A percentile compares a stretch with the other conserved stretches of the same genome.
These are phyloP conservation scores for Falco naumanni DNA, from an alignment of 2,797 vertebrate genomes.

Conservation along the genomic window DNA sequence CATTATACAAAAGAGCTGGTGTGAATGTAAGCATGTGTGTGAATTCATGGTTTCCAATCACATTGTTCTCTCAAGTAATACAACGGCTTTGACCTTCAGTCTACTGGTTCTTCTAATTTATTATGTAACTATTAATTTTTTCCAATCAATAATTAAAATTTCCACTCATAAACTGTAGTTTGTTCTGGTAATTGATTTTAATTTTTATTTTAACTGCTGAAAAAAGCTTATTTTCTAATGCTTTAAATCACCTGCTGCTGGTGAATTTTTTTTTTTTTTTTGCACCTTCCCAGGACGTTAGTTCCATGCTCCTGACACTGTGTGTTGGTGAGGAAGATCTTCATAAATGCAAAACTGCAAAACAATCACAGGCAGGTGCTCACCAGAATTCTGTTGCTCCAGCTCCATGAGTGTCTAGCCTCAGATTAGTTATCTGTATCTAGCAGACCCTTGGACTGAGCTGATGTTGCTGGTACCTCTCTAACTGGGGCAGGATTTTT, in stretches of 20 bases:
- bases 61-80: constrained; percentile 21
- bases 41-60: constrained; percentile 26
- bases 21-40: constrained; percentile 28
- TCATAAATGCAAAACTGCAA: background rate
- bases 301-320: background rate
- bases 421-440: background rate
- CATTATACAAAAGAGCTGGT: constrained; percentile 46
- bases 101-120: constrained; percentile 15
- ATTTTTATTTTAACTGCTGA: background rate
- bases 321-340: background rate
- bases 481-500: background rate
- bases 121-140: background rate
- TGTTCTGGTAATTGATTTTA: background rate
- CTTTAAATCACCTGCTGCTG: background rate
- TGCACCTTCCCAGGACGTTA: background rate
- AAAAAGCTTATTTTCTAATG: background rate
- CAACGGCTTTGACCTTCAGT: background rate
- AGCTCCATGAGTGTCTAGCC: background rate
- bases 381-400: background rate
- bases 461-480: background rate
- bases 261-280: background rate
- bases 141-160: background rate
- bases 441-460: background rate
- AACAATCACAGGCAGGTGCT: background rate
- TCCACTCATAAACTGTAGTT: background rate